Base-by-base conservation (phyloP, 2,888 invertebrate species). In the Lasius platythorax region DNA sequence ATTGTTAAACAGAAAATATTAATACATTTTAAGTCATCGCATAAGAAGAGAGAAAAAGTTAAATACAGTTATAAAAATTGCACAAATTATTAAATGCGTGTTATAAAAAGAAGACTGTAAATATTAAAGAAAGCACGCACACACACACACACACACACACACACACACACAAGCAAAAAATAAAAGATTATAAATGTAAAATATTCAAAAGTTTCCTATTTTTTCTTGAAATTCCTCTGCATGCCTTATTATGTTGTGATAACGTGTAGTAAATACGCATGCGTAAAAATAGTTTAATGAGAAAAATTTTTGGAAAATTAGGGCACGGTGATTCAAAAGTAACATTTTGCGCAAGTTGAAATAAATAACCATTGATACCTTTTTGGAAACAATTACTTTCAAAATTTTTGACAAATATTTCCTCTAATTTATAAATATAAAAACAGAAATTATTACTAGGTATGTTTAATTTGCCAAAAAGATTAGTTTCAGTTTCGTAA, bases 371-470 rank as follows among this genome's bases (percentile, higher is more conserved):
- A 30, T 30, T 30, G 12, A 61, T 61, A 30, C 23, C 23, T 15
- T 61, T 61, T 6, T 61, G n/a, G 28, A 15, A 61, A 30, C 61
- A 30, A 61, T 15, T 61, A 15, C 15, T 61, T 61, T 61, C 30
- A 61, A 61, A 61, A 61, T 61, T 61, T 30, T 61, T 61, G 2
- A 61, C 15, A 11, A 30, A 61, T 61, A 61, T 61, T 30, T 61
- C 30, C 30, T 61, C 61, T 61, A 61, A 61, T 2, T 61, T 8
- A 61, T 61, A 4, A 9, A 61, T 61, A 30, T 23, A 61, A 2
- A 0, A 30, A 61, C 61, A 58, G 28, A 58, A 58, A 58, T 28
- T 28, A 58, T 58, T 58, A 12, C 58, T 58, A 9, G 58, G 58
- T 28, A 58, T 28, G 11, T 58, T n/a, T 12, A 58, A 58, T 28